phyloP scores from a whole-genome alignment of 2,113 vertebrate species.

The Isichthys henryi region DNA sequence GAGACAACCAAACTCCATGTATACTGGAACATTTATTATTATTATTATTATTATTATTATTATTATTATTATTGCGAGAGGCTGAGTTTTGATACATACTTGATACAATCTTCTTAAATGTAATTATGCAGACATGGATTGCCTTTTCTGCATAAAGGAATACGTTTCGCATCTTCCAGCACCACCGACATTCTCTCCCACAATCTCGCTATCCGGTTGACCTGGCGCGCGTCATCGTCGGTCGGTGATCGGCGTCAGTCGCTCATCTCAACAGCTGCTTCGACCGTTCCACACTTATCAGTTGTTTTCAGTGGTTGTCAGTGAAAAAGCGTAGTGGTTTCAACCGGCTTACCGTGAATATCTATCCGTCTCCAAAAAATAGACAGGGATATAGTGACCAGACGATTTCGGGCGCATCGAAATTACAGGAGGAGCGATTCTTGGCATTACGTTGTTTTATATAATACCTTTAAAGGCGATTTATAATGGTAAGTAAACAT shows the following conservation, averaged over 20 bases:
- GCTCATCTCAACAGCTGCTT: background rate
- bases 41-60: conserved; percentile 34
- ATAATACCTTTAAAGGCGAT: conserved; percentile 11
- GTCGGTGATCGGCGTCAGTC: background rate
- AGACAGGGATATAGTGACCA: background rate
- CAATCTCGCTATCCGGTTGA: background rate
- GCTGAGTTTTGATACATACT: conserved; percentile 14
- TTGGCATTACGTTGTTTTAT: conserved; percentile 16
- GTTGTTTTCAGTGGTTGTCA: background rate
- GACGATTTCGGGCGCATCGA: background rate
- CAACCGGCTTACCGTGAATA: background rate
- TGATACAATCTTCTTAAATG: conserved; percentile 13
- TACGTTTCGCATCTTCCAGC: conserved; percentile 9
- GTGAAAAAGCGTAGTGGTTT: conserved; percentile 2
- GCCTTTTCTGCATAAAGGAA: conserved; percentile 12
- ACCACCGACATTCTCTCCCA: conserved; percentile 5
- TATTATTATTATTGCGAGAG: conserved; percentile 26
- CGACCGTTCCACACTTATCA: background rate
- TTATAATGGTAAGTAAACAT: conserved; percentile 7
- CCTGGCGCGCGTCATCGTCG: background rate
- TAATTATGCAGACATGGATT: conserved; percentile 11
- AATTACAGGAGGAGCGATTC: conserved; percentile 2
- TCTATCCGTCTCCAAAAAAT: background rate
- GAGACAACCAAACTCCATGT: conserved; percentile 27
- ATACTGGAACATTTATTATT: conserved; percentile 18